Evolutionary conservation across 35 echinoderm and acorn worm species (phyloP), one percentile per base, ranked within the genome.

Genomic region (Hemicentrotus pulcherrimus): DNA sequence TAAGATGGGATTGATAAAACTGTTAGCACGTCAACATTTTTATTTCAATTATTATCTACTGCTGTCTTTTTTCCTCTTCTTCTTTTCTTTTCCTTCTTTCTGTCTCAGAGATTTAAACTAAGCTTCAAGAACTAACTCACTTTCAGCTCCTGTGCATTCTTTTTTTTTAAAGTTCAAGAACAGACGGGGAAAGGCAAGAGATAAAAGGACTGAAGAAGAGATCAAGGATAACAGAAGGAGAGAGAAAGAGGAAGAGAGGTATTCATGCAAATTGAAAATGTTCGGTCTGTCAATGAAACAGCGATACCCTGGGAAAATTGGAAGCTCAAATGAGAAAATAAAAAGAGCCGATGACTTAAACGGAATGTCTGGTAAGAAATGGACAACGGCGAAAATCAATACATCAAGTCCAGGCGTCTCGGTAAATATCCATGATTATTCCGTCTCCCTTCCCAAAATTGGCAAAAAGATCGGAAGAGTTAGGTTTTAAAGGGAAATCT

Each of bases 331-430:
- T 78, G 65, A 78, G 65, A 78, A 78, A 78, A 78, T 78, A 78
- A 78, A 78, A 78, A 78, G 28, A 78, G 28, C 22, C 4, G 22
- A 78, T 30, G 28, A 78, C 18, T 30, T n/a, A 28, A 78, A 78
- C 19, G 28, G 19, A n/a, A 22, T 6, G 65, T 47, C 9, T 90
- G 88, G 15, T n/a, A 47, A 33, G 32, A 28, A 90, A 15, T 90
- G 88, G 88, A 90, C 88, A 90, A 90, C 46, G 88, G 46, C 32
- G 45, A 90, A 90, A 90, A 90, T 90, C 88, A 90, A 90, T 90
- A 90, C 88, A 90, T 90, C 32, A 0, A 28, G 88, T 45, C 32
- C 88, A 30, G 88, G 88, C 88, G 88, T 90, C 88, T 90, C 88
- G 32, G 88, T 90, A 90, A 90, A 90, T 28, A 90, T 90, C 88